phyloP scores from a whole-genome alignment of 2,113 vertebrate genomes.

The Ornithorhynchus anatinus region DNA sequence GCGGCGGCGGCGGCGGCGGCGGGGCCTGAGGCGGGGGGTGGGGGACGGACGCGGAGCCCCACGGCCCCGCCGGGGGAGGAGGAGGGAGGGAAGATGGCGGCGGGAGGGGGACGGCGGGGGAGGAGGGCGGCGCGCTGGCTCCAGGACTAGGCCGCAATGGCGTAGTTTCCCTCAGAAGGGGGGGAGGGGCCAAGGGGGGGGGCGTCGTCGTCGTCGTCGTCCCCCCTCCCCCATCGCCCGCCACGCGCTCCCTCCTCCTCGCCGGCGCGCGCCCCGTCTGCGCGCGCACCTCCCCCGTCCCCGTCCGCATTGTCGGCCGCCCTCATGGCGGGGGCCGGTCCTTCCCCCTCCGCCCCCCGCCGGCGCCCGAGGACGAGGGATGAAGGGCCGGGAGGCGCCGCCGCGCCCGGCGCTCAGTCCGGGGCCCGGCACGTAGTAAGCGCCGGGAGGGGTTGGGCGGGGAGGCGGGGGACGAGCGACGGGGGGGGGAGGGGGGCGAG shows the following conservation, averaged over 20 bases:
- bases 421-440: background rate
- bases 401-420: background rate
- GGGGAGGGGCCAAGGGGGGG: constrained; percentile 68
- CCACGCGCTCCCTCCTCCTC: constrained; percentile 10
- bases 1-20: constrained; percentile 69
- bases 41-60: background rate
- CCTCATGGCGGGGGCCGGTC: constrained; percentile 67
- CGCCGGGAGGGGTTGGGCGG: no score
- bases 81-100: constrained; percentile 74
- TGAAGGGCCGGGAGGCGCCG: background rate
- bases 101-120: constrained; percentile 53
- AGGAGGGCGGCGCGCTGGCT: constrained; percentile 55
- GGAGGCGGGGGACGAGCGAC: background rate
- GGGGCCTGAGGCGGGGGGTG: constrained; percentile 21
- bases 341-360: no score
- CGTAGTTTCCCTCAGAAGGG: constrained; percentile 81
- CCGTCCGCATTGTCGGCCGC: constrained; percentile 97
- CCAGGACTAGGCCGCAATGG: constrained; percentile 85
- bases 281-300: no score
- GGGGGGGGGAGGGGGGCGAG: background rate
- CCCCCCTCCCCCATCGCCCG: constrained; percentile 29
- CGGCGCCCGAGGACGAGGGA: constrained; percentile 23
- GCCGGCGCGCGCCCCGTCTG: constrained; percentile 15
- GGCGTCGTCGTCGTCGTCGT: constrained; percentile 18
- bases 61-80: constrained; percentile 31